Evolutionary conservation across 2,797 vertebrate species (phyloP).

Genomic region (Parauchenoglanis ngamensis): DNA sequence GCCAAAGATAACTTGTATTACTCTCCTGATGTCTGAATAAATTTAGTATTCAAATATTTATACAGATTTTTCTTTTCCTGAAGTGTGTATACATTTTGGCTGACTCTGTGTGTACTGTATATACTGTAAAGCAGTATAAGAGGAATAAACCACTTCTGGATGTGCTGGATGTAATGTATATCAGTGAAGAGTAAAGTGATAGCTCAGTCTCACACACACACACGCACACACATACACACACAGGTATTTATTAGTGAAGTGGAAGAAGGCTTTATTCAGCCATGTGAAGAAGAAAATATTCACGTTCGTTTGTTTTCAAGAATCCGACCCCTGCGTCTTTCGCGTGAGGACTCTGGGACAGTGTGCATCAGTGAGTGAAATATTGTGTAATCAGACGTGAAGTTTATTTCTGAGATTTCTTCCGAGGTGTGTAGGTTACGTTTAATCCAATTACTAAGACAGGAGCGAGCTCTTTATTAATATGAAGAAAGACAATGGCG

Average conservation of each 20-base stretch:
- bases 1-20: too few relatives aligned
- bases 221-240: background rate
- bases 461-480: conserved; percentile 8
- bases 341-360: background rate
- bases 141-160: background rate
- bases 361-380: background rate
- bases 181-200: too few relatives aligned
- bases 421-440: conserved; percentile 29
- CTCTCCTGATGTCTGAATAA: too few relatives aligned
- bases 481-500: conserved; percentile 4
- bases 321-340: background rate
- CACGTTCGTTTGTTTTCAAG: background rate
- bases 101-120: background rate
- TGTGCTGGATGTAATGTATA: background rate
- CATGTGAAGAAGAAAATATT: background rate
- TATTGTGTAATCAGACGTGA: conserved; percentile 13
- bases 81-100: too few relatives aligned
- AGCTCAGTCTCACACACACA: background rate
- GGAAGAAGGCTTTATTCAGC: background rate
- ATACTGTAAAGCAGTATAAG: background rate
- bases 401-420: conserved; percentile 17
- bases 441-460: conserved; percentile 35
- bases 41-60: too few relatives aligned
- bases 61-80: too few relatives aligned
- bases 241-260: background rate